Base-by-base conservation (phyloP, 2,113 vertebrate genomes). In the Clarias macrocephalus region DNA sequence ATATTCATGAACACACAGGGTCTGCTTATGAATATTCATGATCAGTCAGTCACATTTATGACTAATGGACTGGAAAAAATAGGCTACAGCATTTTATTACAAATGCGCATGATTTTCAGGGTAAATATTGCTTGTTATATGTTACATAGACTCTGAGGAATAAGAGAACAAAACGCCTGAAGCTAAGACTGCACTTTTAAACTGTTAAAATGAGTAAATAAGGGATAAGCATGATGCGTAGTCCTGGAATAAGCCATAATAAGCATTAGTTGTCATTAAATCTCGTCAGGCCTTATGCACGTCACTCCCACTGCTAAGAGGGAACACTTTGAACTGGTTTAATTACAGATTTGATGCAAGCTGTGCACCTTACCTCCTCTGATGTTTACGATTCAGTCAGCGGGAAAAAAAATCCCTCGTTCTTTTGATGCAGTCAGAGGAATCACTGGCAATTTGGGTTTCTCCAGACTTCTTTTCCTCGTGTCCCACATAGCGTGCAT, bases 241-340 rank as follows among this genome's bases (percentile, higher is more conserved):
- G 42, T 56, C 3, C 48, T n/a, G 21, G 37, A 80, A 37, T 57
- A 30, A 66, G 37, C 19, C 12, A 19, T 65, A 28, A 73, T n/a
- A 65, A 48, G 30, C 28, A 19, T 68, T 70, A 68, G 60, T 85
- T 88, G 70, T 76, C 88, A 90, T 42, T 85, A 54, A 30, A 25
- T 68, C 65, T 85, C 87, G 84, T 77, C 88, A 52, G 85, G 63
- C 72, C 30, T 88, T 77, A 84, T 52, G 75, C 85, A 88, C 7
- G 59, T 19, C 25, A 12, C 65, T 84, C 80, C 66, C n/a, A 42
- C 72, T 48, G 82, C 56, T 60, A 80, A 30, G 52, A 85, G 80
- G 66, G 68, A 72, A 63, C 68, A 68, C 77, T 88, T 85, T 90
- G 83, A 88, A 88, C 87, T 83, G 30, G 72, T 80, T 90, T 88